Conservation (phyloP, 2,888 invertebrate genomes). For the Neria commutata region DNA sequence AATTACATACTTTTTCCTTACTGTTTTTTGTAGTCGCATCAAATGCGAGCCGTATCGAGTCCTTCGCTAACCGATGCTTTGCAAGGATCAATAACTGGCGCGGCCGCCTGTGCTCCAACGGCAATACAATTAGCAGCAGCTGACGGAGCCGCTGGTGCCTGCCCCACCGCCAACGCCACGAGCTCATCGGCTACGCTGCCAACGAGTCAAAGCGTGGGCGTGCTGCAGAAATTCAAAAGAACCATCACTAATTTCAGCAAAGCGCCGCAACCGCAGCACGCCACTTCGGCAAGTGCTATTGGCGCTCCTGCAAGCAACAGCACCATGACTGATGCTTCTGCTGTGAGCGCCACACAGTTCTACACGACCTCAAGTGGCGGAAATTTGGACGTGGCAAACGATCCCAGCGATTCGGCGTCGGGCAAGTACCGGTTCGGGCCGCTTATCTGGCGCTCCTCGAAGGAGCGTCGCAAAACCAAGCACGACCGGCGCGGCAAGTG, state of each 20-base stretch:
- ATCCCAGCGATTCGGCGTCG: slow-evolving; percentile 33
- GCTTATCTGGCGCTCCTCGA: slow-evolving; percentile 73
- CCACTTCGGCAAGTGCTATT: slow-evolving; percentile 35
- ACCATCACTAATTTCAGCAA: slow-evolving; percentile 67
- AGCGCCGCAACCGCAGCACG: slow-evolving; percentile 37
- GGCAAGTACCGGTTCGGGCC: slow-evolving; percentile 70
- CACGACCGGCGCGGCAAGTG: slow-evolving; percentile 73
- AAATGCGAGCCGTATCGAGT: slow-evolving; percentile 61
- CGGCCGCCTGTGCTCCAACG: slow-evolving; percentile 14
- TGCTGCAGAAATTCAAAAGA: slow-evolving; percentile 74
- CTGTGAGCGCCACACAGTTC: not conserved
- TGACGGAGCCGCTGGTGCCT: slow-evolving; percentile 10
- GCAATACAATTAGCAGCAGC: slow-evolving; percentile 21
- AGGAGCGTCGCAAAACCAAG: slow-evolving; percentile 73
- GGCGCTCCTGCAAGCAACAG: slow-evolving; percentile 6
- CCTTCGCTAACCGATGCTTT: slow-evolving; percentile 55
- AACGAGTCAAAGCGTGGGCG: slow-evolving; percentile 57
- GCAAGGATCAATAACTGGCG: slow-evolving; percentile 2
- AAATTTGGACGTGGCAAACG: not conserved
- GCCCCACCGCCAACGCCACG: slow-evolving; percentile 8
- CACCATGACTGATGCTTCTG: slow-evolving; percentile 2
- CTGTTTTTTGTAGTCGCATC: slow-evolving; percentile 51
- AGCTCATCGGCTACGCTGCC: not conserved
- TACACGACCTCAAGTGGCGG: not conserved
- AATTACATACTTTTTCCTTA: slow-evolving; percentile 8